phyloP scores from a whole-genome alignment of 92 coral and sea anemone genomes.

The Zoanthus sansibaricus region DNA sequence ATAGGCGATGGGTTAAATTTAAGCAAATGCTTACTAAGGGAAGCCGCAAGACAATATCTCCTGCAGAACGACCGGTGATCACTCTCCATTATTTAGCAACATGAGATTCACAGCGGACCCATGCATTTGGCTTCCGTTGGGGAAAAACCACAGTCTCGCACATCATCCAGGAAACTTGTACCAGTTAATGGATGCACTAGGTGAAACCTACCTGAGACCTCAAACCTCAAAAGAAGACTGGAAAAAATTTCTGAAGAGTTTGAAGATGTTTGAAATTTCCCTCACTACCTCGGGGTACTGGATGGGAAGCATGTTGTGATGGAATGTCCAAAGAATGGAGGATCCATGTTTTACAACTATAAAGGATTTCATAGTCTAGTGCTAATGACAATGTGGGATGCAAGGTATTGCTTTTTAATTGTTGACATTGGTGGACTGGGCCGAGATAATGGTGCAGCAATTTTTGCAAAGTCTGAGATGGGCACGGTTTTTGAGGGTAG shows the following conservation, averaged over 20 bases:
- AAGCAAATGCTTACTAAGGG: neutral
- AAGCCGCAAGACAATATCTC: slow-evolving; percentile 27
- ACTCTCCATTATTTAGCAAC: slow-evolving; percentile 28
- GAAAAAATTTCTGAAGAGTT: neutral
- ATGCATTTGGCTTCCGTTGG: slow-evolving; percentile 13
- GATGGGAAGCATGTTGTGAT: no score
- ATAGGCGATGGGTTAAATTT: no score
- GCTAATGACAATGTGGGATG: slow-evolving; percentile 10
- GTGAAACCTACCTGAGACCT: slow-evolving; percentile 11
- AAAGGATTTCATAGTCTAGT: slow-evolving; percentile 29
- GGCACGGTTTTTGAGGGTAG: slow-evolving; percentile 32
- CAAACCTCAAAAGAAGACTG: slow-evolving; percentile 8
- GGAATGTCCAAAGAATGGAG: neutral
- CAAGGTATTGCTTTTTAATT: neutral
- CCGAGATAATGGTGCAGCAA: slow-evolving; percentile 11
- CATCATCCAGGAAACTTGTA: slow-evolving; percentile 19
- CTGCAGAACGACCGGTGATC: slow-evolving; percentile 33
- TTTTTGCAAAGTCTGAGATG: slow-evolving; percentile 33
- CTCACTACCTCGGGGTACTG: neutral
- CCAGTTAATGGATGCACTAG: slow-evolving; percentile 4
- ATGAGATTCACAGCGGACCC: slow-evolving; percentile 30
- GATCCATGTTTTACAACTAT: slow-evolving; percentile 21
- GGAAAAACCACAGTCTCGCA: slow-evolving; percentile 18
- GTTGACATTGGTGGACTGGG: slow-evolving; percentile 14
- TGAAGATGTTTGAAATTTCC: neutral